These are phyloP conservation scores for Acanthococcus lagerstroemiae DNA, from an alignment of 2,888 invertebrate genomes.

Conservation along the genomic window DNA sequence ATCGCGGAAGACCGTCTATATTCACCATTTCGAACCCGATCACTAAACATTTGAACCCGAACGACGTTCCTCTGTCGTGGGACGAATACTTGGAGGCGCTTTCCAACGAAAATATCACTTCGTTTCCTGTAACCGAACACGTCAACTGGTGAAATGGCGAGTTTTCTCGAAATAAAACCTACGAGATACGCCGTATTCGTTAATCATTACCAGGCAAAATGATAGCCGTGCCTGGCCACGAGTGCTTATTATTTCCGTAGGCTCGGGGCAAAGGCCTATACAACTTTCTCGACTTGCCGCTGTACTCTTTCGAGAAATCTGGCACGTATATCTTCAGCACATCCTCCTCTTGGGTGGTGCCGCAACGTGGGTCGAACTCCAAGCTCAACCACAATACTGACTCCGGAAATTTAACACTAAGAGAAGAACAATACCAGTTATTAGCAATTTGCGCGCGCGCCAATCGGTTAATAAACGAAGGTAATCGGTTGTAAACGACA, in stretches of 20 bases:
- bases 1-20: conserved; percentile 43
- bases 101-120: conserved; percentile 89
- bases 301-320: conserved; percentile 8
- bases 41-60: conserved; percentile 69
- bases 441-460: neutral
- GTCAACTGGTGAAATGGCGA: neutral
- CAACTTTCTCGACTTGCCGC: conserved; percentile 5
- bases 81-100: conserved; percentile 90
- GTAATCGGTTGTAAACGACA: conserved; percentile 3
- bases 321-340: conserved; percentile 63
- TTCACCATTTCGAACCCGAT: conserved; percentile 67
- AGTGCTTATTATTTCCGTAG: conserved; percentile 13
- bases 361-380: conserved; percentile 85
- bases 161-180: neutral
- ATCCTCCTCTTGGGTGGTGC: conserved; percentile 89
- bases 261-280: conserved; percentile 11
- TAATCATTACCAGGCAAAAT: conserved; percentile 57
- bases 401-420: conserved; percentile 75
- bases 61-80: conserved; percentile 71
- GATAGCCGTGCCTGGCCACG: conserved; percentile 77
- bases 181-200: neutral
- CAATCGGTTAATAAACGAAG: too few relatives aligned
- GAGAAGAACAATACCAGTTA: neutral
- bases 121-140: conserved; percentile 55
- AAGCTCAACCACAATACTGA: conserved; percentile 83